Percentiles rank a stretch among this genome's conserved stretches.
phyloP scores from a whole-genome alignment of 2,888 invertebrate species.

The Malthinus flaveolus region DNA sequence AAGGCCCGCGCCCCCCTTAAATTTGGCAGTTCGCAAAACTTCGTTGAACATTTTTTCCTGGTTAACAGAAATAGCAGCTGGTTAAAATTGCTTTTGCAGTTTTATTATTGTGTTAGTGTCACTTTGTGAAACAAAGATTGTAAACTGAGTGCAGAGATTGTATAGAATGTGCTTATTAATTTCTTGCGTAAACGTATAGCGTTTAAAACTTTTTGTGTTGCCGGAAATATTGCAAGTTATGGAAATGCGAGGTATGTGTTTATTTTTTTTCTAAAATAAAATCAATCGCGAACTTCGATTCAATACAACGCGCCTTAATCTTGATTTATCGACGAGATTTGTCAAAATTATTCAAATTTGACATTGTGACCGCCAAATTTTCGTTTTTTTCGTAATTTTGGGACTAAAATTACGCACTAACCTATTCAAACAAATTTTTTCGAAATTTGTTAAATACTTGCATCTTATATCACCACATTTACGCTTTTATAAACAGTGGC shows the following conservation, averaged over 20 bases:
- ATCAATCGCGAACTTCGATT: too few relatives aligned
- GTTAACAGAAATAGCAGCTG: constrained; percentile 54
- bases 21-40: constrained; percentile 51
- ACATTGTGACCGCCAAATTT: too few relatives aligned
- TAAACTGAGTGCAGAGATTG: constrained; percentile 14
- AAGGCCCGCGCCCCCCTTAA: constrained; percentile 43
- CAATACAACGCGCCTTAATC: too few relatives aligned
- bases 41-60: constrained; percentile 53
- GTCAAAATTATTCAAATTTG: too few relatives aligned
- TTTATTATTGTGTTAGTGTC: constrained; percentile 31
- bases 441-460: too few relatives aligned
- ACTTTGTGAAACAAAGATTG: constrained; percentile 23
- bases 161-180: constrained; percentile 21
- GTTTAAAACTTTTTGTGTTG: constrained; percentile 26
- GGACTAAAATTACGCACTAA: too few relatives aligned
- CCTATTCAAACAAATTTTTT: too few relatives aligned
- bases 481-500: too few relatives aligned
- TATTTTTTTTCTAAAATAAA: neutral
- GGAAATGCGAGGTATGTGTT: constrained; percentile 53
- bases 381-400: too few relatives aligned
- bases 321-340: too few relatives aligned
- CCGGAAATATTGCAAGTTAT: constrained; percentile 39
- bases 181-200: constrained; percentile 14
- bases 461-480: too few relatives aligned
- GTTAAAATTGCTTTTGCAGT: constrained; percentile 40